Conservation (phyloP, 2,113 vertebrate species). For the Porphyrio hochstetteri region DNA sequence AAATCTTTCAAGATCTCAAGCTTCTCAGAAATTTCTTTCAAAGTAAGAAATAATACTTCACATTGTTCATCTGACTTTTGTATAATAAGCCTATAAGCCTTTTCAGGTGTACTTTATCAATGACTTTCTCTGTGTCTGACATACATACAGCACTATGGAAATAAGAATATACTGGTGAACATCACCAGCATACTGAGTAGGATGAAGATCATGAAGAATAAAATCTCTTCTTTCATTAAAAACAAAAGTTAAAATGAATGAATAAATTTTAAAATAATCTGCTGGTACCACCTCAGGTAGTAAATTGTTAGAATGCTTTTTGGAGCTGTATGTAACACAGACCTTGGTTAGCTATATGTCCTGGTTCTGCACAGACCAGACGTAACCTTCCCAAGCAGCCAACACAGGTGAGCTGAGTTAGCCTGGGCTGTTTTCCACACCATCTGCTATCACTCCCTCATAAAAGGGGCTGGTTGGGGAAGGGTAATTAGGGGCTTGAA, state of each 20-base stretch:
- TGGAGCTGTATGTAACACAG: rapidly evolving
- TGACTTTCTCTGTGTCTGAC: background rate
- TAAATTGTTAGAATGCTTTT: background rate
- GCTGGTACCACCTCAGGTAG: background rate
- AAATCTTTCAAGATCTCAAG: background rate
- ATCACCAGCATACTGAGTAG: background rate
- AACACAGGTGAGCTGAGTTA: too few relatives aligned
- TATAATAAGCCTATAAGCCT: background rate
- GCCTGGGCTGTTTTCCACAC: too few relatives aligned
- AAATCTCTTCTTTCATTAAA: background rate
- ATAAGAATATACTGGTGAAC: background rate
- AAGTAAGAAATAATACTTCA: background rate
- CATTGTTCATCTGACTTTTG: background rate
- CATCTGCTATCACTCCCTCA: too few relatives aligned
- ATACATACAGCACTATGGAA: background rate
- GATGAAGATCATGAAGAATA: background rate
- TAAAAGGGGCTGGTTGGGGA: too few relatives aligned
- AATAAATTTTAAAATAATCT: background rate
- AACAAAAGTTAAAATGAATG: too few relatives aligned
- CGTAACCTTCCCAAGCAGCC: too few relatives aligned
- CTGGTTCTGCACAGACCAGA: too few relatives aligned
- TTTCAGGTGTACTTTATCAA: background rate
- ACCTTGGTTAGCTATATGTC: background rate
- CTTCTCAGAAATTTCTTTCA: background rate
- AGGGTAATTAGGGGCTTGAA: too few relatives aligned